phyloP scores from a whole-genome alignment of 1,140 invertebrate species.

The Philopotamus ludificatus region DNA sequence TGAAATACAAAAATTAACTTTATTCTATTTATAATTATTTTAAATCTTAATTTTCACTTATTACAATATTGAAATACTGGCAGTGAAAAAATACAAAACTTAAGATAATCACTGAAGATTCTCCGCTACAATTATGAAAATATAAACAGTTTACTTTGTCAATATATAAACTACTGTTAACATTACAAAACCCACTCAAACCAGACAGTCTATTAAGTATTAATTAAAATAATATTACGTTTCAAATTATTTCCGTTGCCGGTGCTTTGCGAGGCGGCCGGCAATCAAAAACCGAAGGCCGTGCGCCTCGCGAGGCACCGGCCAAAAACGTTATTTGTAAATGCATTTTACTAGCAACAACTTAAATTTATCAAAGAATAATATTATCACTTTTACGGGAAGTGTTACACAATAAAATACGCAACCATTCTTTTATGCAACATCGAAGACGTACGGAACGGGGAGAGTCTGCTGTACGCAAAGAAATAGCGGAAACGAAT shows the following conservation, averaged over 20 bases:
- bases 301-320: neutral
- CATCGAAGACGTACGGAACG: too few relatives aligned
- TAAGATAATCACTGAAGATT: constrained; percentile 36
- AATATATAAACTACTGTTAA: neutral
- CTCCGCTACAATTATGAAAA: constrained; percentile 32
- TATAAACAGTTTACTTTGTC: constrained; percentile 27
- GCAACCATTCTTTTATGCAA: too few relatives aligned
- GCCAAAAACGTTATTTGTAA: neutral
- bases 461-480: neutral
- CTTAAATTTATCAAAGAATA: constrained; percentile 40
- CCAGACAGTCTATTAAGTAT: constrained; percentile 17
- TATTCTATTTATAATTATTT: constrained; percentile 49
- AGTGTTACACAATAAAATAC: neutral
- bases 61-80: constrained; percentile 57
- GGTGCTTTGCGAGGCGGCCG: neutral
- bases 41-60: constrained; percentile 39
- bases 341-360: constrained; percentile 27
- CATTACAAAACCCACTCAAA: constrained; percentile 9
- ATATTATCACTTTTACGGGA: constrained; percentile 38
- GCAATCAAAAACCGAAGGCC: neutral
- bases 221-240: neutral
- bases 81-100: constrained; percentile 56
- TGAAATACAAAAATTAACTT: constrained; percentile 53
- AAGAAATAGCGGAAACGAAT: neutral
- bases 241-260: neutral